Percentiles rank a stretch among this genome's conserved stretches.
phyloP scores from a whole-genome alignment of 2,888 invertebrate genomes.

The Drosophila putrida region DNA sequence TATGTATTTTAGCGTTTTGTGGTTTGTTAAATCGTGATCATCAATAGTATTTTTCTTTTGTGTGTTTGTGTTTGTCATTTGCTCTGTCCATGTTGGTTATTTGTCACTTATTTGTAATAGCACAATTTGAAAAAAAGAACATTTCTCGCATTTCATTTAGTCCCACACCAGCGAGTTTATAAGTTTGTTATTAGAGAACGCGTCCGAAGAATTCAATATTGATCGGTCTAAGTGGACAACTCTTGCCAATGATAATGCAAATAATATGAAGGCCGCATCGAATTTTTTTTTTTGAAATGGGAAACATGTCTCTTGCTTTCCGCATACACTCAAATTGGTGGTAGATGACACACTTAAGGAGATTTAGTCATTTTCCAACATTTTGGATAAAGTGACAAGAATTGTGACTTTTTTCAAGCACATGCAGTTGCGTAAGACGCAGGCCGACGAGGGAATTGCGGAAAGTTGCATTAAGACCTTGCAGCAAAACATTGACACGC shows the following conservation, averaged over 20 bases:
- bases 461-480: conserved; percentile 1
- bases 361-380: conserved; percentile 2
- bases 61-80: too few relatives aligned
- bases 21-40: too few relatives aligned
- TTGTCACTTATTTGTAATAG: too few relatives aligned
- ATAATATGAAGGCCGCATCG: neutral
- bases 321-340: neutral
- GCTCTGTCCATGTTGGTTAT: too few relatives aligned
- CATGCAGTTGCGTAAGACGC: neutral
- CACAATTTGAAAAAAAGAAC: too few relatives aligned
- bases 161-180: neutral
- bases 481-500: neutral
- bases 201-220: neutral
- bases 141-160: too few relatives aligned
- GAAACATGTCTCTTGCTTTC: neutral
- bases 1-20: too few relatives aligned
- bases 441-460: conserved; percentile 13
- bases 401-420: conserved; percentile 8
- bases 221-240: conserved; percentile 2
- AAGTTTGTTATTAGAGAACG: neutral
- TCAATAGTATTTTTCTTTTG: too few relatives aligned
- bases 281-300: neutral
- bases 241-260: neutral
- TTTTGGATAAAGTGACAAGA: conserved; percentile 1
- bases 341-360: neutral